Base-by-base conservation (phyloP, 2,888 invertebrate genomes). In the Thymelicus lineola region DNA sequence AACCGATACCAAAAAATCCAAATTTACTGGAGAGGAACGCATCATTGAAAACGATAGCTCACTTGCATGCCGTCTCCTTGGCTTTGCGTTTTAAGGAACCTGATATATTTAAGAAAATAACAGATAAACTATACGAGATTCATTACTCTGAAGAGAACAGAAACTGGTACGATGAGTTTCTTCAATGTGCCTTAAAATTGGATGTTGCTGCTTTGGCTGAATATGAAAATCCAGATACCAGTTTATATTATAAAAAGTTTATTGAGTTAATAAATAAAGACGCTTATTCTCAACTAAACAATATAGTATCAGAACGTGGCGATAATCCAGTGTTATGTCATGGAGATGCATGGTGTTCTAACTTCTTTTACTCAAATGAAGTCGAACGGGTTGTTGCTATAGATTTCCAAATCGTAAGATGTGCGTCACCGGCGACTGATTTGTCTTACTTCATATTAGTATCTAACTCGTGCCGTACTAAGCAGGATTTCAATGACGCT, bases 281-380 rank as follows among this genome's bases (percentile, higher is more conserved):
- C 75, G 69, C 81, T 5, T 88, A 86, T 73, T 79, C 78, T 10
- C 79, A 83, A 66, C 50, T 84, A 5, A 79, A 83, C 7, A 66
- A 77, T 10, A 72, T 84, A 46, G 70, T 75, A 6, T 74, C 74
- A 3, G 76, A 73, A 10, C 69, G 72, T 10, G 80, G 82, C 14
- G 75, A 81, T 15, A 72, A 82, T 57, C 74, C 81, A 4, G 84
- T 84, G 0, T 71, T 88, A 0, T 82, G 81, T 63, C 88, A 89
- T 46, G 89, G 88, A 2, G 89, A 89, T 67, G 82, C 85, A 4
- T 88, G 88, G 88, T 77, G 78, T 59, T 75, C 81, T 0, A 88
- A 89, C 63, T 88, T 88, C 64, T 72, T 88, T n/a, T 76, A 73
- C 68, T 82, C 80, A 0, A 75, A 79, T 55, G 74, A 82, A 2